phyloP scores from a whole-genome alignment of 2,113 vertebrate genomes.

The Sinocyclocheilus anshuiensis region DNA sequence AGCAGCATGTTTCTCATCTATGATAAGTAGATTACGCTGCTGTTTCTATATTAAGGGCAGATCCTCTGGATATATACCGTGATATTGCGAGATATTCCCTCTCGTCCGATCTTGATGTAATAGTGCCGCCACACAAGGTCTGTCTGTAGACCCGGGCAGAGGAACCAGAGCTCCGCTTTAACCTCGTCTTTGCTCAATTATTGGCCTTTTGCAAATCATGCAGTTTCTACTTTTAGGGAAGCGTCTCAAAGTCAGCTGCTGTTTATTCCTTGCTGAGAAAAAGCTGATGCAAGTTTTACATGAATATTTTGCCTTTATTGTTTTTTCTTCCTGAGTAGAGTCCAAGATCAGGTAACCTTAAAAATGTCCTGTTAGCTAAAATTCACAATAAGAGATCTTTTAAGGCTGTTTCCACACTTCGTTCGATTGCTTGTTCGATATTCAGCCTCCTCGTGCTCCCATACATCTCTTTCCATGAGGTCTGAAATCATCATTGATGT shows the following conservation, averaged over 20 bases:
- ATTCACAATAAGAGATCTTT: neutral
- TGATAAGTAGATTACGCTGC: neutral
- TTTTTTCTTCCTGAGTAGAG: neutral
- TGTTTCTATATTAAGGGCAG: neutral
- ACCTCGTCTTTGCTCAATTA: constrained; percentile 41
- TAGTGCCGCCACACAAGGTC: neutral
- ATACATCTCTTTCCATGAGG: neutral
- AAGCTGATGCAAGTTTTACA: constrained; percentile 52
- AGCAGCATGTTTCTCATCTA: neutral
- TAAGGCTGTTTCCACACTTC: neutral
- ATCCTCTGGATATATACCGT: neutral
- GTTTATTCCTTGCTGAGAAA: constrained; percentile 32
- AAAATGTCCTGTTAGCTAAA: neutral
- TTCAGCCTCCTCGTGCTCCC: neutral
- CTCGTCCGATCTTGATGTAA: neutral
- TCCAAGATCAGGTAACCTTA: constrained; percentile 1
- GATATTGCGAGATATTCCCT: neutral
- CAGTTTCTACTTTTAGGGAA: constrained; percentile 46
- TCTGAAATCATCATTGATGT: neutral
- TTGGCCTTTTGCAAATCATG: constrained; percentile 32
- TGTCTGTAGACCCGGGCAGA: neutral
- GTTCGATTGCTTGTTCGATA: neutral
- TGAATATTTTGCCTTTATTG: constrained; percentile 16
- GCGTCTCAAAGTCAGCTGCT: constrained; percentile 31
- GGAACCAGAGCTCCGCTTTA: constrained; percentile 36